Percentiles rank a stretch among this genome's conserved stretches.
Evolutionary conservation across 2,797 vertebrate genomes (phyloP).

Genomic region (Centroberyx gerrardi): DNA sequence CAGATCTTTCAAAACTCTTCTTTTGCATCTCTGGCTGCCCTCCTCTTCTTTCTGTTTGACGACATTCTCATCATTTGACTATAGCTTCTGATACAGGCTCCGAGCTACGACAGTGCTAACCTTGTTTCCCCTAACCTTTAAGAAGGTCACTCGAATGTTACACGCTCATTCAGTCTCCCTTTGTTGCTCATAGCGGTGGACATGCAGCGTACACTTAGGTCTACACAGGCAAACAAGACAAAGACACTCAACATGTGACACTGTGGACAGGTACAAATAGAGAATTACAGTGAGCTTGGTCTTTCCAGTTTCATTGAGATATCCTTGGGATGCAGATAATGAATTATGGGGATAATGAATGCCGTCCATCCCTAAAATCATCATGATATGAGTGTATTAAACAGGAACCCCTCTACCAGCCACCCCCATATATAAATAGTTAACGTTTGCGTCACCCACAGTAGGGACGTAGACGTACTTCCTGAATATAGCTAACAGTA

Average conservation of each 20-base stretch:
- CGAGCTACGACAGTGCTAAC: not conserved
- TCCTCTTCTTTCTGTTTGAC: not conserved
- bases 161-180: not conserved
- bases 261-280: not conserved
- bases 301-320: not conserved
- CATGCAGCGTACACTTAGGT: conserved; percentile 5
- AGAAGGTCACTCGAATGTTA: conserved; percentile 64
- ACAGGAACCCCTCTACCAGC: not conserved
- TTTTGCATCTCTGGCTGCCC: not conserved
- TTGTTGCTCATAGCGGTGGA: not conserved
- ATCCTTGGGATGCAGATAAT: not conserved
- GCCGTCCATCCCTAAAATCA: conserved; percentile 1
- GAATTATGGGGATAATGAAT: not conserved
- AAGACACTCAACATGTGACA: conserved; percentile 14
- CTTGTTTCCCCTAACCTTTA: conserved; percentile 64
- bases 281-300: conserved; percentile 1
- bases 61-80: not conserved
- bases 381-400: not conserved
- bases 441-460: conserved; percentile 35
- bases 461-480: conserved; percentile 8
- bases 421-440: conserved; percentile 24
- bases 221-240: not conserved
- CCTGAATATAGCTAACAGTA: conserved; percentile 28
- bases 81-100: not conserved
- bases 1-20: not conserved